Base-by-base conservation (phyloP, 35 echinoderm and acorn worm species). In the Anneissia japonica region DNA sequence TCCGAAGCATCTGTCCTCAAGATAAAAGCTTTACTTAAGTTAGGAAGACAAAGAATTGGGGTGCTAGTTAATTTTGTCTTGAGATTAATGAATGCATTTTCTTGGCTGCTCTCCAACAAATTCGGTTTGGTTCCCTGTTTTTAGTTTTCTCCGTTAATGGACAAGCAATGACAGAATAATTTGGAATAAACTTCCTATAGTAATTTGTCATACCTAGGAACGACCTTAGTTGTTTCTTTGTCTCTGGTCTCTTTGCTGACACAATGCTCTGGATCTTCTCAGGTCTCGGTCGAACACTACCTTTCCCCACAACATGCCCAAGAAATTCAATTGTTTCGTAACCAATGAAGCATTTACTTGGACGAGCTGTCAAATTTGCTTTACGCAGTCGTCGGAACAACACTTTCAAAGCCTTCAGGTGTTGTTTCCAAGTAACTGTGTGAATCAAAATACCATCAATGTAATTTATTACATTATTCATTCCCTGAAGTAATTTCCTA, bases 361-460 rank as follows among this genome's bases (percentile, higher is more conserved):
- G 82, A 34, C 82, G 16, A 0, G 82, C 82, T 0, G 82, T 84
- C 28, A 84, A 38, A 0, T 23, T 23, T 21, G 82, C 82, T 32
- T 56, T 31, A 23, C 83, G 35, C 30, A 85, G 75, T 75, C 83
- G 10, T 4, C 37, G 28, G 6, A 85, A 38, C 1, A 75, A 35
- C 19, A 31, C 26, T 9, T 37, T 28, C 37, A 85, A 2, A 5
- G 39, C 35, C 26, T 6, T 38, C 32, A 85, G 26, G 31, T 75
- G 72, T 10, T 74, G 3, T 85, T 85, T 72, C 64, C 72, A 75
- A 0, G 51, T 75, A 21, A 28, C 37, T 0, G 83, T 85, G 12
- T 39, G 36, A 26, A 75, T 85, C n/a, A 85, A 39, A 74, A 85
- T 75, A 39, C 75, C 83, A 85, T 85, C 83, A 12, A 85, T 37